Base-by-base conservation (phyloP, 1,140 invertebrate species). In the Lerema accius region DNA sequence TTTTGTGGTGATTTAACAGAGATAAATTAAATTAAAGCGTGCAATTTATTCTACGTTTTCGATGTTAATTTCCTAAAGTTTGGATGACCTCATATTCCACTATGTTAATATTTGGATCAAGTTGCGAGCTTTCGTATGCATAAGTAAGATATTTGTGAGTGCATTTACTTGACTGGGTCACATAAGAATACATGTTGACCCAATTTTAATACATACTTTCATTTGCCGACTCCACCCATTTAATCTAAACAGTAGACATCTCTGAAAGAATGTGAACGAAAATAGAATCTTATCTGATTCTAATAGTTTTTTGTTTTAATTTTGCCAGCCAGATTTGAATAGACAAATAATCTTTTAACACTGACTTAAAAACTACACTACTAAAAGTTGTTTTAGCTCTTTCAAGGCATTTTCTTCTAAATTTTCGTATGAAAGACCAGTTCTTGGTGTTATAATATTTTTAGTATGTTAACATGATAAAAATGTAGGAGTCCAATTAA, bases 41-140 rank as follows among this genome's bases (percentile, higher is more conserved):
- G 28, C 28, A 32, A 23, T 23, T 23, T 3, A 3, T 23, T 23
- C 19, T 3, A 23, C 19, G 28, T 32, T 7, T 7, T 32, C 4
- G 19, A 23, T 23, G 19, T 3, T 23, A 3, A 23, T 9, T 37
- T 58, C 55, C 19, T 14, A 26, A 19, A 46, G 35, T 46, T 28
- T 23, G 32, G 49, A 58, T 71, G 71, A 74, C 65, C 71, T 74
- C 71, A 71, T 60, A 39, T 63, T 68, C 51, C 62, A 19, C 39
- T 49, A 23, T 15, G 43, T 63, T 59, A 63, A 69, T 49, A 65
- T 63, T 48, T 49, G 17, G 16, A 55, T 39, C 4, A 26, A 51
- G 37, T 65, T 26, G 56, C 16, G 61, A 61, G 50, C 32, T n/a
- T 49, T 17, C 7, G 42, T 56, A 32, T 43, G 45, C n/a, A 4